Percentiles rank a stretch among this genome's conserved stretches.
Evolutionary conservation across 2,888 invertebrate genomes (phyloP).

Genomic region (Lottia scabra): DNA sequence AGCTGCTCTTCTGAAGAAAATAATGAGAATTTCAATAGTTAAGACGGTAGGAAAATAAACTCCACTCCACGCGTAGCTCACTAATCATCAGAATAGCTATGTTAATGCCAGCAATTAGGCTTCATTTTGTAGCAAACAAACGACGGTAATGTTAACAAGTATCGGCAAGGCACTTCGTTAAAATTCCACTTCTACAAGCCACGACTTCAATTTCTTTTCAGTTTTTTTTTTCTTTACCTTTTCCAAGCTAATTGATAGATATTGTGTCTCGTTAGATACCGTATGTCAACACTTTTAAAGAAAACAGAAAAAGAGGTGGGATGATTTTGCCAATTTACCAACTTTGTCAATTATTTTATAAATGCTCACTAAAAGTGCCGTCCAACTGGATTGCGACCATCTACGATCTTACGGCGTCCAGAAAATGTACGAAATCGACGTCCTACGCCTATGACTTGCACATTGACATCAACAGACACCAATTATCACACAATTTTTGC

Average conservation of each 20-base stretch:
- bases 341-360: too few species aligned
- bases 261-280: not conserved
- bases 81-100: not conserved
- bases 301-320: too few species aligned
- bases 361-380: too few species aligned
- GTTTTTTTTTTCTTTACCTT: not conserved
- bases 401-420: too few species aligned
- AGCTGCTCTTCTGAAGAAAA: not conserved
- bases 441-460: too few species aligned
- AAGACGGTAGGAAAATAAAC: not conserved
- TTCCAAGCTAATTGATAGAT: not conserved
- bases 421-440: too few species aligned
- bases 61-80: not conserved
- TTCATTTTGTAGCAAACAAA: constrained; percentile 6
- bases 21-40: not conserved
- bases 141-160: not conserved
- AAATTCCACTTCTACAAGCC: not conserved
- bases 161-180: not conserved
- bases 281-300: not conserved
- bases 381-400: too few species aligned
- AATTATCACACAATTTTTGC: too few species aligned
- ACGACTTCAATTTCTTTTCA: not conserved
- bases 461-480: too few species aligned
- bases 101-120: not conserved
- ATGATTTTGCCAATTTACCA: too few species aligned